phyloP scores from a whole-genome alignment of 1,140 invertebrate species.

The Metaphire vulgaris region DNA sequence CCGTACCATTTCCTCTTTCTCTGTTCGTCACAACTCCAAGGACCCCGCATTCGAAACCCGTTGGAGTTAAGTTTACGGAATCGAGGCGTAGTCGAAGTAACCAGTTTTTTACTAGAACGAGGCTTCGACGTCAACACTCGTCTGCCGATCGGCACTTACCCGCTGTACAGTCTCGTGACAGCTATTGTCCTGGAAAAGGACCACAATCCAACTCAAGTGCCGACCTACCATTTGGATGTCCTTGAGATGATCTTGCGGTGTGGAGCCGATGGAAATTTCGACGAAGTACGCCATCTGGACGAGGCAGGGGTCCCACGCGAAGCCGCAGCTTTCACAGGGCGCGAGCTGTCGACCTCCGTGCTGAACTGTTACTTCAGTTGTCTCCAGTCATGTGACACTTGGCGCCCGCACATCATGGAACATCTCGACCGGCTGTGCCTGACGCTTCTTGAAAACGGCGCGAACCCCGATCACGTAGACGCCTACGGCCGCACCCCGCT shows the following conservation, averaged over 20 bases:
- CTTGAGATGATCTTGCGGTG: conserved; percentile 11
- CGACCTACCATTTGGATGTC: conserved; percentile 18
- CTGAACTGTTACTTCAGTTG: conserved; percentile 19
- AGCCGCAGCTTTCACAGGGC: neutral
- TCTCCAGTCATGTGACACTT: conserved; percentile 23
- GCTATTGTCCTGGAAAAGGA: conserved; percentile 23
- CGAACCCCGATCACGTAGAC: conserved; percentile 10
- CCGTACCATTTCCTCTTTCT: neutral
- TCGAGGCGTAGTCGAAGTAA: conserved; percentile 6
- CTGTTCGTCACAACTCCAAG: conserved; percentile 7
- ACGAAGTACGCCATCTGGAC: conserved; percentile 9
- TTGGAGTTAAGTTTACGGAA: neutral
- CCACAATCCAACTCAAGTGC: conserved; percentile 10
- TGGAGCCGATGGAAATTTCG: conserved; percentile 26
- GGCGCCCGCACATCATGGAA: conserved; percentile 19
- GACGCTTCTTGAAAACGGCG: conserved; percentile 17
- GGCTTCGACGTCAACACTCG: conserved; percentile 18
- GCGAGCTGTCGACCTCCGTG: conserved; percentile 23
- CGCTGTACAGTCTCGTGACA: conserved; percentile 26
- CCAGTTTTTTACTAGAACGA: conserved; percentile 6
- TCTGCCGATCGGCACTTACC: conserved; percentile 15
- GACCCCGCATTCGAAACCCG: neutral
- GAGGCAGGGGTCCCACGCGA: neutral
- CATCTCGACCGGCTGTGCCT: conserved; percentile 24
- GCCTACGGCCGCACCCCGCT: conserved; percentile 24